Conservation (phyloP, 2,797 vertebrate genomes). For the Sus cebifrons region DNA sequence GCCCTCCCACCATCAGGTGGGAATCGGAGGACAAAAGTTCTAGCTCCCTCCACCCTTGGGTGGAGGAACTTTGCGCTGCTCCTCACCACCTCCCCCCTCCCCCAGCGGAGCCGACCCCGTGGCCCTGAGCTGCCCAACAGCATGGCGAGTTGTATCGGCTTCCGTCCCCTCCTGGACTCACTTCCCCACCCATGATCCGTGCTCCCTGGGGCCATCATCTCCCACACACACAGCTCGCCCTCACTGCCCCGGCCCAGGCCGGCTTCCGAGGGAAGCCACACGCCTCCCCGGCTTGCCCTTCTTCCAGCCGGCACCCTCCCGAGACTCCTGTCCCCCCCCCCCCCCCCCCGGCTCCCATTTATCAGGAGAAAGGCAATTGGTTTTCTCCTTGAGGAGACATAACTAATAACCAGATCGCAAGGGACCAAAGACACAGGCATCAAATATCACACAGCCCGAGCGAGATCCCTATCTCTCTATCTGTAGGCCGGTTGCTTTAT, state of each 20-base stretch:
- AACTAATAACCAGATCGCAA: conserved; percentile 63
- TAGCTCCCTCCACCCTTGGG: not conserved
- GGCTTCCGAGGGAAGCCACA: not conserved
- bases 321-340: not conserved
- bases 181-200: fast-evolving
- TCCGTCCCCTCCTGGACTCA: fast-evolving
- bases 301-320: not conserved
- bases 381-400: conserved; percentile 36
- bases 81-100: not conserved
- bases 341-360: not conserved
- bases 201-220: too few relatives aligned
- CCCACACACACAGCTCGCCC: fast-evolving
- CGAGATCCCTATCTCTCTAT: not conserved
- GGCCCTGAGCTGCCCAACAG: fast-evolving
- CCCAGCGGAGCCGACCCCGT: fast-evolving
- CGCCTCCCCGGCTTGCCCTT: not conserved
- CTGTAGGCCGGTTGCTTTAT: fast-evolving
- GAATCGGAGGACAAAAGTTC: fast-evolving
- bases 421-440: conserved; percentile 35
- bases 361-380: not conserved
- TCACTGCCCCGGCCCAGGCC: fast-evolving
- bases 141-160: fast-evolving
- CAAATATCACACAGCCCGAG: not conserved
- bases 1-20: not conserved
- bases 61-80: not conserved